These are phyloP conservation scores for Drosophila murphyi DNA, from an alignment of 1,140 invertebrate genomes.

Conservation along the genomic window DNA sequence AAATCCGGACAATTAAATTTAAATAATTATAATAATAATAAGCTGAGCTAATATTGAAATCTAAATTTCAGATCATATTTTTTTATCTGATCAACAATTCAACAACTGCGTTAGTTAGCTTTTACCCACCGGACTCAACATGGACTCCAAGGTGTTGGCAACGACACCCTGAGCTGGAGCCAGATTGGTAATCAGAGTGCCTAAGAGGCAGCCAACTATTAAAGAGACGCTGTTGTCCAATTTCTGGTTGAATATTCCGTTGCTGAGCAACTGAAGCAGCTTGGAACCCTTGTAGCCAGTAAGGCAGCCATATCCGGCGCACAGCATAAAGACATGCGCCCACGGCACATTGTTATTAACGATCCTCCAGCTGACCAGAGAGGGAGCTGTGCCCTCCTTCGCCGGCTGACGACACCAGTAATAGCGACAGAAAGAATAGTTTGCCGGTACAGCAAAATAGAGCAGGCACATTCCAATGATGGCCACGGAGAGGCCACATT, in stretches of 20 bases:
- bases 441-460: constrained; percentile 40
- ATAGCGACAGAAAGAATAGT: constrained; percentile 58
- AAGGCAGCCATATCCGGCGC: constrained; percentile 14
- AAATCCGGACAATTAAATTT: no score
- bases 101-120: no score
- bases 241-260: not conserved
- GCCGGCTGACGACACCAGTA: constrained; percentile 44
- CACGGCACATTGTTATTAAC: constrained; percentile 39
- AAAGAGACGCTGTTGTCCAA: not conserved
- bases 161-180: not conserved
- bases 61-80: no score
- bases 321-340: constrained; percentile 64
- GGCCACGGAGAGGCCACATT: constrained; percentile 14
- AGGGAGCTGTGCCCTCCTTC: constrained; percentile 26
- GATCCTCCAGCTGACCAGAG: constrained; percentile 51
- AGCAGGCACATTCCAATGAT: constrained; percentile 15
- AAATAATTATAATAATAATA: no score
- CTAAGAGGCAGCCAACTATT: not conserved
- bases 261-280: not conserved
- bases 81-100: no score
- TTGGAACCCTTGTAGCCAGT: not conserved
- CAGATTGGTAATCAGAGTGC: constrained; percentile 3
- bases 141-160: accelerated
- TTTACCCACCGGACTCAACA: not conserved
- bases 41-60: no score